Percentiles rank a stretch among this genome's conserved stretches.
Evolutionary conservation across 2,888 invertebrate species (phyloP).

Genomic region (Unio delphinus): DNA sequence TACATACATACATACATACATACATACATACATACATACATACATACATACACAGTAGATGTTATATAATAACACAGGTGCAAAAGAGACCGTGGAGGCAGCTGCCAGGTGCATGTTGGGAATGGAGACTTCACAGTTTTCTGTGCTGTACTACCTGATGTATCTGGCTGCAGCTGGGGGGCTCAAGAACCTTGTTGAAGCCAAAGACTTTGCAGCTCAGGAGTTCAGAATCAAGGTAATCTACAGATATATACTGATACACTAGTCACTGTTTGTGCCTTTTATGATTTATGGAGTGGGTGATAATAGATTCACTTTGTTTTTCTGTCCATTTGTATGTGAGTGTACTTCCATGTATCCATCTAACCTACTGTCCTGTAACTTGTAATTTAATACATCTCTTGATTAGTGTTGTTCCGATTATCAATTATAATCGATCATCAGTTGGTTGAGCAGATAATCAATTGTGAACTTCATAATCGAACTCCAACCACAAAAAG

Average conservation of each 20-base stretch:
- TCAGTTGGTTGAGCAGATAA: too few relatives aligned
- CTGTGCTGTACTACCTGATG: conserved; percentile 65
- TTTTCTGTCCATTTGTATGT: too few relatives aligned
- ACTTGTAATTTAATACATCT: background rate
- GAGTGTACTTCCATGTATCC: background rate
- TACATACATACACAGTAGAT: too few relatives aligned
- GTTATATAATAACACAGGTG: conserved; percentile 42
- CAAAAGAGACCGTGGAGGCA: conserved; percentile 55
- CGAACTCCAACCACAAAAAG: too few relatives aligned
- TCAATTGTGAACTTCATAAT: too few relatives aligned
- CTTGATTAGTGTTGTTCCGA: too few relatives aligned
- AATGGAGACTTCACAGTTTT: conserved; percentile 64
- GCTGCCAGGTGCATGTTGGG: conserved; percentile 65
- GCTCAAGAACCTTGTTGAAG: conserved; percentile 59
- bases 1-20: too few relatives aligned
- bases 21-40: too few relatives aligned
- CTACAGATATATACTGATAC: background rate
- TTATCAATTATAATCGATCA: too few relatives aligned
- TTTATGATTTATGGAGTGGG: background rate
- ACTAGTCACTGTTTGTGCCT: background rate
- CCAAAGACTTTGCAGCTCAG: conserved; percentile 61
- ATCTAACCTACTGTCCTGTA: background rate
- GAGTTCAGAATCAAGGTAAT: conserved; percentile 65
- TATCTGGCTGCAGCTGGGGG: conserved; percentile 66
- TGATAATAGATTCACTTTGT: too few relatives aligned